Percentiles rank a stretch among this genome's conserved stretches.
Evolutionary conservation across 2,888 invertebrate genomes (phyloP).

Genomic region (Eilema sororculum): DNA sequence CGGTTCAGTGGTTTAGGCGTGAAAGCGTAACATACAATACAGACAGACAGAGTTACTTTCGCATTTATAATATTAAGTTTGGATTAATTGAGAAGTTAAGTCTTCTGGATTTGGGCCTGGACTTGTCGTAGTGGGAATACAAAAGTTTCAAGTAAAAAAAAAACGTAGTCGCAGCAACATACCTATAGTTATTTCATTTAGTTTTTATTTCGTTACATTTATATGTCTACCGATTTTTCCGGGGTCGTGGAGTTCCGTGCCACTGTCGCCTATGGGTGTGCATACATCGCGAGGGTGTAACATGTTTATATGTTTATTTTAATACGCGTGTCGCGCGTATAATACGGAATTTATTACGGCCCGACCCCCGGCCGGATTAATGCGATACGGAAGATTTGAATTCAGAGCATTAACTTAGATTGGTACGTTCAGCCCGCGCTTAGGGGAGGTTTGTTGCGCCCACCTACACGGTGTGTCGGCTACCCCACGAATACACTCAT

Average conservation of each 20-base stretch:
- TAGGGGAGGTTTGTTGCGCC: conserved; percentile 31
- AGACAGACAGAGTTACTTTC: too few relatives aligned
- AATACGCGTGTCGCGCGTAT: conserved; percentile 88
- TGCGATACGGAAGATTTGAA: conserved; percentile 87
- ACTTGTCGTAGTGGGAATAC: too few relatives aligned
- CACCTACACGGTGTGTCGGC: conserved; percentile 15
- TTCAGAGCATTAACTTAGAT: conserved; percentile 85
- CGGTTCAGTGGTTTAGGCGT: too few relatives aligned
- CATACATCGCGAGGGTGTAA: conserved; percentile 75
- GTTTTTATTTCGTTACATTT: neutral
- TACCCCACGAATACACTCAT: conserved; percentile 51
- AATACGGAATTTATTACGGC: conserved; percentile 86
- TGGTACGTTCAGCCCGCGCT: conserved; percentile 69
- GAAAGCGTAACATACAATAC: too few relatives aligned
- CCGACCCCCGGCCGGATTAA: conserved; percentile 83
- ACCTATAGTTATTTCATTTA: neutral
- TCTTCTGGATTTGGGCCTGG: too few relatives aligned
- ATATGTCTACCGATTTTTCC: neutral
- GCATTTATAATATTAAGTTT: too few relatives aligned
- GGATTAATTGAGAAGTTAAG: too few relatives aligned
- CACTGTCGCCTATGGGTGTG: conserved; percentile 60
- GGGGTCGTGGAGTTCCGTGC: conserved; percentile 13
- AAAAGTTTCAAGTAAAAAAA: too few relatives aligned
- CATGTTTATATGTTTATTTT: conserved; percentile 88
- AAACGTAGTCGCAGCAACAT: neutral